These are phyloP conservation scores for Drosophila mayaguana DNA, from an alignment of 2,888 invertebrate genomes.

Conservation along the genomic window DNA sequence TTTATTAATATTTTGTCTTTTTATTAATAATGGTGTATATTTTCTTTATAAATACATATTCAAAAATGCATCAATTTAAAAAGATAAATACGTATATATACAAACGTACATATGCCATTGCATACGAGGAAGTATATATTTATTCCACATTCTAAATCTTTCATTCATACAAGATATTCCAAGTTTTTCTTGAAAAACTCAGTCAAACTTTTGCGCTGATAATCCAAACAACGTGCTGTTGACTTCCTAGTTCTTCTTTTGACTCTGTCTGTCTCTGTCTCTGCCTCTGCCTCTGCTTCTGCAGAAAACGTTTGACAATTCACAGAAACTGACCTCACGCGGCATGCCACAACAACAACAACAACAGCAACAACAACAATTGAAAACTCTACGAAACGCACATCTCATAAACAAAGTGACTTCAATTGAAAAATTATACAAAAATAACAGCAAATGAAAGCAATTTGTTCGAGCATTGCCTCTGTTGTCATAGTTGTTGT, in stretches of 20 bases:
- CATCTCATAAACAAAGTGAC: conserved; percentile 62
- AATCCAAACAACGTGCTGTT: conserved; percentile 29
- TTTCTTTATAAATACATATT: no score
- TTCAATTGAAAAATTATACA: conserved; percentile 71
- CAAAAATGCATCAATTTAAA: no score
- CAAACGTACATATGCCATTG: no score
- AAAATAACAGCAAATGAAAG: conserved; percentile 60
- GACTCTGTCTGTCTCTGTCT: not conserved
- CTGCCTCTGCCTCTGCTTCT: no score
- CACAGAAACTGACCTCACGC: conserved; percentile 65
- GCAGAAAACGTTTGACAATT: conserved; percentile 52
- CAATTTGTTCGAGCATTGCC: conserved; percentile 33
- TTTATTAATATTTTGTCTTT: no score
- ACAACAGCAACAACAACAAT: conserved; percentile 8
- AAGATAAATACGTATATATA: no score
- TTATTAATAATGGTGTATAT: no score
- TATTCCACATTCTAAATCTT: conserved; percentile 5
- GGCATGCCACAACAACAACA: conserved; percentile 29
- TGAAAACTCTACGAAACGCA: conserved; percentile 18
- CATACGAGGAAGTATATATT: no score
- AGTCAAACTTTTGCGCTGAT: conserved; percentile 35
- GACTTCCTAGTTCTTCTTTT: conserved; percentile 41
- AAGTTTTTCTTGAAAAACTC: conserved; percentile 19
- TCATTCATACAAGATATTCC: conserved; percentile 13
- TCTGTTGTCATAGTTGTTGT: not conserved